Base-by-base conservation (phyloP, 1,140 invertebrate genomes). In the Temnothorax longispinosus region DNA sequence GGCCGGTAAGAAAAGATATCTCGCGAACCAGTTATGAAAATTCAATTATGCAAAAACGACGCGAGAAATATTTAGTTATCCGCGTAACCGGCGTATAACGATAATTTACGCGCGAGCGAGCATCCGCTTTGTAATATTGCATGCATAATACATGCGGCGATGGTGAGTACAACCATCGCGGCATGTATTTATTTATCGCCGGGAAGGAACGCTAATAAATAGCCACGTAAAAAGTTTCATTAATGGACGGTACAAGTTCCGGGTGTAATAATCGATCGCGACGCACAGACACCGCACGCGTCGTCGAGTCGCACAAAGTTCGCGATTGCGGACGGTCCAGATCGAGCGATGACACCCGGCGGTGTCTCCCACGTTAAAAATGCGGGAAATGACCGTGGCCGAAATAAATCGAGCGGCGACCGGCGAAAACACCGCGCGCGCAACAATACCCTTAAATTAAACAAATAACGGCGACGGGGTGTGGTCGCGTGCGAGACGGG, bases 401-500 rank as follows among this genome's bases (percentile, higher is more conserved):
- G 74, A 86, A 84, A 87, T 89, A 89, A 87, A 85, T 88, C 84
- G 81, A 47, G 78, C 84, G 64, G 21, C 1, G 50, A 44, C 10
- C 52, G 58, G 52, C 82, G 85, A 85, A 88, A 87, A 88, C 52
- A 78, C 10, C 56, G 77, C 38, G 74, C 75, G 72, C 75, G 80
- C 82, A 88, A 94, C 93, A 94, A 94, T 94, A 74, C 90, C 52
- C 89, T 91, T 91, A 93, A 94, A 94, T 94, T 94, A 92, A 93
- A 93, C 92, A 94, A 94, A 94, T 93, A 94, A 92, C 64, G 52
- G 69, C 58, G 82, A 44, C 41, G 72, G 86, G 84, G 78, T 76
- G 84, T 44, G 82, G 87, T 88, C 90, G 52, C 88, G 90, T 91
- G 91, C 91, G 64, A 81, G 86, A 47, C 47, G 35, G 69, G 67